Percentiles rank a stretch among this genome's conserved stretches.
These are phyloP conservation scores for Lethrus apterus DNA, from an alignment of 1,140 invertebrate genomes.

Conservation along the genomic window DNA sequence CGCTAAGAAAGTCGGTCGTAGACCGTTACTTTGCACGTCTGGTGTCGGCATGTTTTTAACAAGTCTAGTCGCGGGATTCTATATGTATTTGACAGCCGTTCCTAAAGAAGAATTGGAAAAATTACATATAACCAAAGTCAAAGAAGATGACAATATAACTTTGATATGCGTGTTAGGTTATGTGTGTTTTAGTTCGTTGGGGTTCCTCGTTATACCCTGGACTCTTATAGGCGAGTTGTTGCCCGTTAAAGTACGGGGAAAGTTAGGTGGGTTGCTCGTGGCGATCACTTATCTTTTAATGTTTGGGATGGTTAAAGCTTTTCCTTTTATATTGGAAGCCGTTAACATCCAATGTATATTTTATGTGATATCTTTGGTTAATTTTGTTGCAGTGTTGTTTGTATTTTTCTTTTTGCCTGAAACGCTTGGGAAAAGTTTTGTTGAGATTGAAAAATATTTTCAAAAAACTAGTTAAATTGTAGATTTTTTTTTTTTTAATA, in stretches of 20 bases:
- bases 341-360: slow-evolving; percentile 51
- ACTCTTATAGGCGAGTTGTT: slow-evolving; percentile 47
- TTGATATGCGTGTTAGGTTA: slow-evolving; percentile 46
- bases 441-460: slow-evolving; percentile 45
- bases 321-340: slow-evolving; percentile 46
- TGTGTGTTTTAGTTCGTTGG: slow-evolving; percentile 48
- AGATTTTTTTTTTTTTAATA: not conserved
- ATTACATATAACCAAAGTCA: slow-evolving; percentile 18
- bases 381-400: slow-evolving; percentile 49
- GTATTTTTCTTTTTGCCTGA: slow-evolving; percentile 61
- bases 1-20: slow-evolving; percentile 48
- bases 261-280: slow-evolving; percentile 49
- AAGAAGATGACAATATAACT: slow-evolving; percentile 34
- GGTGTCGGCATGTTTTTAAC: slow-evolving; percentile 49
- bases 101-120: slow-evolving; percentile 20
- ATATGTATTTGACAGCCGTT: slow-evolving; percentile 39
- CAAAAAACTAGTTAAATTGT: not conserved
- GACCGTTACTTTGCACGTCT: slow-evolving; percentile 46
- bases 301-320: slow-evolving; percentile 58
- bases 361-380: slow-evolving; percentile 53
- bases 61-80: slow-evolving; percentile 46
- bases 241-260: slow-evolving; percentile 48
- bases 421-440: slow-evolving; percentile 61
- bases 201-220: slow-evolving; percentile 57
- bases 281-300: slow-evolving; percentile 55